Evolutionary conservation across 2,797 vertebrate species (phyloP), one percentile per base, ranked within the genome.

Genomic region (Poecilia wingei): DNA sequence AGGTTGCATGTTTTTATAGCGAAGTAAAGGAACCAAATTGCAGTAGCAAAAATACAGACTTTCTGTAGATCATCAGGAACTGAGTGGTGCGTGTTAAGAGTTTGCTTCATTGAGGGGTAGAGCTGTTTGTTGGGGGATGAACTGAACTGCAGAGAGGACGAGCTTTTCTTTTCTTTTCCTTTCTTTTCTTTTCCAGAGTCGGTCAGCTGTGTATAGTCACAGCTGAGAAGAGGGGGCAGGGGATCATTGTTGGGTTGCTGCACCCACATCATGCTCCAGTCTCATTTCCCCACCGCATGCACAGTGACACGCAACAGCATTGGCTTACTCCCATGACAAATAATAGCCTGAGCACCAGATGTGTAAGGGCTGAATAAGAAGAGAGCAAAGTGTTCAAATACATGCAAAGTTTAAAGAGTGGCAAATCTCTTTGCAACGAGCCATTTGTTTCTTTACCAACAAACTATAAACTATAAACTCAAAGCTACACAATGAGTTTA

Each of bases 291-390:
- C 25, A 31, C 53, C 61, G 22, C 71, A 61, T 28, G 81, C 88
- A 80, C 78, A 66, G 81, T 64, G 80, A 87, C 89, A 87, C 86
- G 86, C 84, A 91, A 86, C 86, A 86, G 81, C 93, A 86, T 94
- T 93, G 92, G 86, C 90, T 85, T 86, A 89, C 91, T 93, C 86
- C 92, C 93, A 92, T 93, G 92, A 91, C 90, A 92, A 94, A 90
- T 78, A 82, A 71, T 84, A 53, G 89, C 89, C 86, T 87, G 88
- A 87, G 78, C 83, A 79, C 94, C 95, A 95, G 93, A 94, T 95
- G 94, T 95, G 86, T 77, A 77, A 89, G 84, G 76, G 41, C 73
- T 61, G 73, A 18, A 33, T 57, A 66, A 75, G 75, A 73, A 74
- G 81, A 83, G 61, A 66, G 75, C 84, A 89, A 87, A 89, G 83